These are phyloP conservation scores for Geodia barretti DNA, from an alignment of 37 sponge, comb jelly and placozoan genomes.

Conservation along the genomic window DNA sequence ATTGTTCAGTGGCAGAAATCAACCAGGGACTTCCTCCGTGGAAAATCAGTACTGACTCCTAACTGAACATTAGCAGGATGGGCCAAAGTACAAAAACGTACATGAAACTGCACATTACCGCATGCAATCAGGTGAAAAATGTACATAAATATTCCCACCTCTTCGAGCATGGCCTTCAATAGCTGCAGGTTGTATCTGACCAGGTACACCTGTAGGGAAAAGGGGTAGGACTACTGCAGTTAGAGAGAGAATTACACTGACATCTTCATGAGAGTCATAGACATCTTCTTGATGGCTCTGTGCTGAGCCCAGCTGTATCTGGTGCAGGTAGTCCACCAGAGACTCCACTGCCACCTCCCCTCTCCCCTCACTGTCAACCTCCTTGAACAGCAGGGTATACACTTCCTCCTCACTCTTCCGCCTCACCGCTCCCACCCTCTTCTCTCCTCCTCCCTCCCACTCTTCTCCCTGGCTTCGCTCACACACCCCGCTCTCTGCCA, in stretches of 20 bases:
- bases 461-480: background rate
- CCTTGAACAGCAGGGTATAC: constrained; percentile 2
- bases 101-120: too few species aligned
- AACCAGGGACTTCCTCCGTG: too few species aligned
- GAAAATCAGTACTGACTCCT: too few species aligned
- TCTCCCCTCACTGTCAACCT: constrained; percentile 27
- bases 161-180: constrained; percentile 54
- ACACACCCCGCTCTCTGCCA: too few species aligned
- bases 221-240: background rate
- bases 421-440: background rate
- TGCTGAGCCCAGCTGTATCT: constrained; percentile 1
- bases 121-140: too few species aligned
- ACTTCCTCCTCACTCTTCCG: background rate
- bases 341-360: constrained; percentile 43
- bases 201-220: constrained; percentile 10
- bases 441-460: background rate
- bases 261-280: constrained; percentile 49
- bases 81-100: too few species aligned
- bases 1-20: background rate
- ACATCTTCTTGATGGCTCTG: constrained; percentile 32
- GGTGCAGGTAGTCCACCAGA: constrained; percentile 30
- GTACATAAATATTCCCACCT: too few species aligned
- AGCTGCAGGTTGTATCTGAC: constrained; percentile 55
- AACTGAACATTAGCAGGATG: too few species aligned
- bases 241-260: constrained; percentile 8